phyloP scores from a whole-genome alignment of 2,888 invertebrate genomes.

The Lordiphosa fenestrarum region DNA sequence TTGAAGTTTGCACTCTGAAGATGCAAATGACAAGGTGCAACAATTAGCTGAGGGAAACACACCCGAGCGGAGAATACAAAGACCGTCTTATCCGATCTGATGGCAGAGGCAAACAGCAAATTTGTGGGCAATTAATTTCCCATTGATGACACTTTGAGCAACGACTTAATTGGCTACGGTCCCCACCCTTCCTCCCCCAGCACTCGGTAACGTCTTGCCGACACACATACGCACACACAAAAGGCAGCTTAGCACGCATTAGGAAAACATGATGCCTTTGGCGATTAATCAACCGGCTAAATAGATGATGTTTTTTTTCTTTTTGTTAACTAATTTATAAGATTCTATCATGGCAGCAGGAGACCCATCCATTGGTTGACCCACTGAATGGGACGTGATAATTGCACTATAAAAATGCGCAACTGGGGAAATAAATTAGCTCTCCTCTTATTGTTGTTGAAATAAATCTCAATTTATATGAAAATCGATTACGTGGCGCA shows the following conservation, averaged over 20 bases:
- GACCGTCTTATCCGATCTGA: slow-evolving; percentile 3
- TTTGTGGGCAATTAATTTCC: slow-evolving; percentile 63
- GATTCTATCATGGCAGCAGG: slow-evolving; percentile 48
- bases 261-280: slow-evolving; percentile 60
- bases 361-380: slow-evolving; percentile 13
- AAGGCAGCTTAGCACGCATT: slow-evolving; percentile 48
- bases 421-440: slow-evolving; percentile 61
- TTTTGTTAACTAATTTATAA: slow-evolving; percentile 65
- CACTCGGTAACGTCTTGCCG: not conserved
- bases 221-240: slow-evolving; percentile 21
- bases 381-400: slow-evolving; percentile 52
- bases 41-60: slow-evolving; percentile 38
- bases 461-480: slow-evolving; percentile 75
- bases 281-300: slow-evolving; percentile 67
- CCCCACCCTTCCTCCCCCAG: slow-evolving; percentile 10
- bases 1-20: slow-evolving; percentile 48
- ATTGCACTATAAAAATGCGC: slow-evolving; percentile 68
- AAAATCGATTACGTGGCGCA: slow-evolving; percentile 65
- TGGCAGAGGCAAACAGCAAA: slow-evolving; percentile 11
- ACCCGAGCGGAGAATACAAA: slow-evolving; percentile 28
- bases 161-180: slow-evolving; percentile 65
- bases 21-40: slow-evolving; percentile 42
- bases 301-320: slow-evolving; percentile 28
- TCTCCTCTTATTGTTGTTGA: slow-evolving; percentile 16
- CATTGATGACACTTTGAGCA: slow-evolving; percentile 70